phyloP scores from a whole-genome alignment of 2,113 vertebrate species.

The Phalacrocorax aristotelis region DNA sequence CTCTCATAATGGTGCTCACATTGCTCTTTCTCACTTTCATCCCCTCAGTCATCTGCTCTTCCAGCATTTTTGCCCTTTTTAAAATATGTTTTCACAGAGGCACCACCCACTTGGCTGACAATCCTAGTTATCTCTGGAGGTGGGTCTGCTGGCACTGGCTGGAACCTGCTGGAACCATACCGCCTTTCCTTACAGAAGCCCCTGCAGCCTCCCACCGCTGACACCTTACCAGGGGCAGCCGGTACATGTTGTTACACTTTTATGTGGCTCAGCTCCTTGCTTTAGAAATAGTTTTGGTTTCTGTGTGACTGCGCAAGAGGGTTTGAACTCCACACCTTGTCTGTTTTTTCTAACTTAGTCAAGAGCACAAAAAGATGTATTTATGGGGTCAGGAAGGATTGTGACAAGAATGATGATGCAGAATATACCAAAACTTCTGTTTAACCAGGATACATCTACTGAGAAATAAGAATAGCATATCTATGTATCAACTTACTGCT shows the following conservation, averaged over 20 bases:
- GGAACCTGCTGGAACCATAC: not conserved
- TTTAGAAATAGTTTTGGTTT: not conserved
- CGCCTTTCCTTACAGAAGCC: not conserved
- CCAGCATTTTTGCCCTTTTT: not conserved
- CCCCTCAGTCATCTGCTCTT: not conserved
- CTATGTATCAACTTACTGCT: not conserved
- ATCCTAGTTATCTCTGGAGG: not conserved
- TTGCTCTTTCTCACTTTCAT: not conserved
- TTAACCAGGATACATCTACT: not conserved
- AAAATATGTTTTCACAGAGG: not conserved
- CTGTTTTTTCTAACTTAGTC: not conserved
- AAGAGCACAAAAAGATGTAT: not conserved
- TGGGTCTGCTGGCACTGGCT: not conserved
- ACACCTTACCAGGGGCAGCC: fast-evolving
- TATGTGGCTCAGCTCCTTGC: not conserved
- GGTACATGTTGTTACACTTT: fast-evolving
- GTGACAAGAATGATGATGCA: not conserved
- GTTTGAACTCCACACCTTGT: not conserved
- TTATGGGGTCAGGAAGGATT: not conserved
- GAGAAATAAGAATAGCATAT: not conserved
- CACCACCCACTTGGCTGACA: not conserved
- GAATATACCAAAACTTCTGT: not conserved
- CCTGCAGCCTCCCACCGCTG: fast-evolving
- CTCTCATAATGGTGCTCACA: not conserved
- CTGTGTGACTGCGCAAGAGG: not conserved